These are phyloP conservation scores for Meteorus colon DNA, from an alignment of 2,888 invertebrate genomes.

Conservation along the genomic window DNA sequence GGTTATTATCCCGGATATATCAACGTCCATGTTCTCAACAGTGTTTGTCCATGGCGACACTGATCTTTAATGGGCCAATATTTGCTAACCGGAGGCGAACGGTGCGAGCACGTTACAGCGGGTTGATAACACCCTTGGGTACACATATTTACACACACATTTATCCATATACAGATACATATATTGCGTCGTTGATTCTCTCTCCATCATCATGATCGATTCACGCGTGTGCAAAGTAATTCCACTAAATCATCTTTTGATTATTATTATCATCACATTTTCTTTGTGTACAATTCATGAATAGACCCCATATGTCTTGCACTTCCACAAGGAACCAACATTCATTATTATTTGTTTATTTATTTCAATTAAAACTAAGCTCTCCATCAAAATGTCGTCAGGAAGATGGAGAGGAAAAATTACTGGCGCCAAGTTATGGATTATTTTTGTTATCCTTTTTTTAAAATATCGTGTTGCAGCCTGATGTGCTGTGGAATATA, in stretches of 20 bases:
- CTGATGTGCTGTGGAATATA: not conserved
- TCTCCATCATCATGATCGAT: slow-evolving; percentile 41
- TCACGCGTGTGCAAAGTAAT: slow-evolving; percentile 31
- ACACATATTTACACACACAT: not conserved
- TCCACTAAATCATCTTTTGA: slow-evolving; percentile 32
- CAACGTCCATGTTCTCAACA: slow-evolving; percentile 29
- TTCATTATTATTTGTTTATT: not conserved
- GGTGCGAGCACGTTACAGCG: slow-evolving; percentile 28
- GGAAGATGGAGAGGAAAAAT: not conserved
- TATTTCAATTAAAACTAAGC: not conserved
- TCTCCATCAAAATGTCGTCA: not conserved
- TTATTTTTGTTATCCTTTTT: not conserved
- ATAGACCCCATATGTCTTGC: not conserved
- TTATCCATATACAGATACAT: slow-evolving; percentile 42
- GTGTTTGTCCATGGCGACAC: slow-evolving; percentile 54
- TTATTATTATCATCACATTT: slow-evolving; percentile 6
- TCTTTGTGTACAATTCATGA: not conserved
- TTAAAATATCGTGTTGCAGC: not conserved
- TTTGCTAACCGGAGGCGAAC: slow-evolving; percentile 59
- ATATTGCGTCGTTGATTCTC: slow-evolving; percentile 14
- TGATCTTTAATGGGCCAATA: slow-evolving; percentile 69
- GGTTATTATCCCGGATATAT: slow-evolving; percentile 33
- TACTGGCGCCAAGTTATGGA: not conserved
- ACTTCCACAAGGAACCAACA: not conserved
- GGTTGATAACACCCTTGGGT: slow-evolving; percentile 34